Evolutionary conservation across 2,797 vertebrate genomes (phyloP).

Genomic region (Amblyopsis hoosieri): DNA sequence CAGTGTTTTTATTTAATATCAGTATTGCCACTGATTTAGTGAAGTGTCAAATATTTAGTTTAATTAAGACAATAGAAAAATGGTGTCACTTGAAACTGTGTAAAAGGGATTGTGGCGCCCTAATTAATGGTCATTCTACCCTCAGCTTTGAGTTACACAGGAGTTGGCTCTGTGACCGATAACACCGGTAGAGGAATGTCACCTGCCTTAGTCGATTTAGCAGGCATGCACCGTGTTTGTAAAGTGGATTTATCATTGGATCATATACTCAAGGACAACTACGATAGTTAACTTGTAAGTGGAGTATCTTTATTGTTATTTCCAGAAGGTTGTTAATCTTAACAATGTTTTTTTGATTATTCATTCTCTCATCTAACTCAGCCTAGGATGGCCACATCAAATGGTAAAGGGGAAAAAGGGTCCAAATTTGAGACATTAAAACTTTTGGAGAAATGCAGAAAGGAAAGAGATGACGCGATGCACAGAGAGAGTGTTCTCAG

Average conservation of each 20-base stretch:
- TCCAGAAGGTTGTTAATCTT: neutral
- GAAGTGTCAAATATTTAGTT: slow-evolving; percentile 37
- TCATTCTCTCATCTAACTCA: slow-evolving; percentile 5
- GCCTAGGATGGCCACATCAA: slow-evolving; percentile 69
- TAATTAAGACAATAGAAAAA: slow-evolving; percentile 74
- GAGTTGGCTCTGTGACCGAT: slow-evolving; percentile 62
- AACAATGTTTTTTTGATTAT: slow-evolving; percentile 16
- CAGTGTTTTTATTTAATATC: neutral
- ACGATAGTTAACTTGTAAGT: slow-evolving; percentile 17
- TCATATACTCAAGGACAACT: slow-evolving; percentile 14
- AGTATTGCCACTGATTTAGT: slow-evolving; percentile 33
- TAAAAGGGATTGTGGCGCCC: slow-evolving; percentile 72
- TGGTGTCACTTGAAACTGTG: slow-evolving; percentile 79
- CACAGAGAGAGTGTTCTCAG: slow-evolving; percentile 73
- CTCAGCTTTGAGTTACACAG: slow-evolving; percentile 82
- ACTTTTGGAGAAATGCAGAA: slow-evolving; percentile 80
- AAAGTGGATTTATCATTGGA: slow-evolving; percentile 40
- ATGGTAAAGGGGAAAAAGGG: slow-evolving; percentile 68
- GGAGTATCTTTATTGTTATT: neutral
- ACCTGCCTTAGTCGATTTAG: slow-evolving; percentile 51
- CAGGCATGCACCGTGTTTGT: slow-evolving; percentile 22
- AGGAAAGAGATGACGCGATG: slow-evolving; percentile 81
- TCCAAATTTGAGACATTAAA: slow-evolving; percentile 79
- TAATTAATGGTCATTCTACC: slow-evolving; percentile 88
- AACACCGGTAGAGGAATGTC: slow-evolving; percentile 65